These are phyloP conservation scores for Chrosomus eos DNA, from an alignment of 2,797 vertebrate genomes.

Conservation along the genomic window DNA sequence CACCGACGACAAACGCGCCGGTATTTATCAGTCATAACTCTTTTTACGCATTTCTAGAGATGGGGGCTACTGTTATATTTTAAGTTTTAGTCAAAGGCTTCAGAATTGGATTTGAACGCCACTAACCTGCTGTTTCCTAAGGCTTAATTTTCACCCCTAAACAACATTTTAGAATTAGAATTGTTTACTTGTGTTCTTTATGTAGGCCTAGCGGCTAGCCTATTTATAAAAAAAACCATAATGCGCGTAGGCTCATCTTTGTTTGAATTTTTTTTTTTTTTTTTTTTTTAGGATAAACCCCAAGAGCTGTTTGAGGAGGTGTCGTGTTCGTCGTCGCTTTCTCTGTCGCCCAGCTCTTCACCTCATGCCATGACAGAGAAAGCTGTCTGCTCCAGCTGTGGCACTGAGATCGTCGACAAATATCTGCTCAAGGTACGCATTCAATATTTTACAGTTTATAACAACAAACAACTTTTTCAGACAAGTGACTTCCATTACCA, in stretches of 20 bases:
- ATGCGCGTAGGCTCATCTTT: slow-evolving; percentile 59
- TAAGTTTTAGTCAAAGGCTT: background rate
- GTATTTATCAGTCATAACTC: background rate
- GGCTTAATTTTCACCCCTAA: background rate
- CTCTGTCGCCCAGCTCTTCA: slow-evolving; percentile 80
- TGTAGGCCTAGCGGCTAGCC: background rate
- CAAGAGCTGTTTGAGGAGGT: slow-evolving; percentile 89
- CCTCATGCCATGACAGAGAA: slow-evolving; percentile 82
- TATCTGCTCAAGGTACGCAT: slow-evolving; percentile 91
- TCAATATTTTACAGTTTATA: background rate
- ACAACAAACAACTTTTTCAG: background rate
- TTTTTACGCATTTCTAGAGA: background rate
- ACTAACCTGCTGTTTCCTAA: background rate
- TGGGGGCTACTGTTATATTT: too few relatives aligned
- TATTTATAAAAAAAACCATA: background rate
- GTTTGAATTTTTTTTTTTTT: too few relatives aligned
- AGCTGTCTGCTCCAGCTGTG: slow-evolving; percentile 87
- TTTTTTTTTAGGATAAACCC: slow-evolving; percentile 70
- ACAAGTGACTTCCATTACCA: background rate
- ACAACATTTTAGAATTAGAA: background rate
- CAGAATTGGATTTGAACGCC: background rate
- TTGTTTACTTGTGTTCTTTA: background rate
- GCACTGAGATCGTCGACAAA: slow-evolving; percentile 91
- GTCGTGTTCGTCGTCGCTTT: slow-evolving; percentile 82
- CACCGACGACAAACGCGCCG: background rate